Evolutionary conservation across 2,888 invertebrate species (phyloP), one percentile per base, ranked within the genome.

Genomic region (Rotaria sp.): DNA sequence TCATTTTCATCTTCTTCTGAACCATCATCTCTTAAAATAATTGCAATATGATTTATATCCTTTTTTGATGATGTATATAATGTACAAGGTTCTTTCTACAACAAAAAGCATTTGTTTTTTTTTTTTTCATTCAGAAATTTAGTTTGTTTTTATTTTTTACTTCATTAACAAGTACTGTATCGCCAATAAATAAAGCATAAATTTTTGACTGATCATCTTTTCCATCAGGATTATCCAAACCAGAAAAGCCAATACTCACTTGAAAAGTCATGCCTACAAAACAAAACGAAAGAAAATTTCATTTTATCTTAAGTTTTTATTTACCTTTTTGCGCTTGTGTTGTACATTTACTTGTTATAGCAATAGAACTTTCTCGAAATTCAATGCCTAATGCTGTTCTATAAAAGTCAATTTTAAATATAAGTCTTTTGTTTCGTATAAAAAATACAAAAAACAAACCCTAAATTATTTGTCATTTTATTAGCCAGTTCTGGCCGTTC

Each of bases 81-180:
- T 21, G 94, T 94, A 0, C 96, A 96, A 0, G 96, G 94, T 85
- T 94, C 93, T 35, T 92, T 93, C 91, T 94, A 88, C 24, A 87
- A 59, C 24, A 52, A 24, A 52, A 45, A 45, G 7, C 5, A 45
- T 8, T 8, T 5, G 5, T 45, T 45, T 50, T 45, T n/a, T 74
- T 3, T 52, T 52, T 8, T 52, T 35, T 4, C 30, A 57, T 45
- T 45, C 41, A 50, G 88, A 88, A 59, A n/a, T n/a, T 30, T 30
- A 2, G 21, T 30, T 30, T 85, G n/a, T 41, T 67, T 41, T 50
- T 84, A 11, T 30, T 59, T 7, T 30, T 59, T 67, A 67, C 95
- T 89, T 97, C 96, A 89, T 95, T 96, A 0, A 97, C 95, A 88
- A 96, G 91, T n/a, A 97, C 96, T 30, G 98, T 99, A 91, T 99